These are phyloP conservation scores for Acanthisitta chloris DNA, from an alignment of 2,113 vertebrate species.

Conservation along the genomic window DNA sequence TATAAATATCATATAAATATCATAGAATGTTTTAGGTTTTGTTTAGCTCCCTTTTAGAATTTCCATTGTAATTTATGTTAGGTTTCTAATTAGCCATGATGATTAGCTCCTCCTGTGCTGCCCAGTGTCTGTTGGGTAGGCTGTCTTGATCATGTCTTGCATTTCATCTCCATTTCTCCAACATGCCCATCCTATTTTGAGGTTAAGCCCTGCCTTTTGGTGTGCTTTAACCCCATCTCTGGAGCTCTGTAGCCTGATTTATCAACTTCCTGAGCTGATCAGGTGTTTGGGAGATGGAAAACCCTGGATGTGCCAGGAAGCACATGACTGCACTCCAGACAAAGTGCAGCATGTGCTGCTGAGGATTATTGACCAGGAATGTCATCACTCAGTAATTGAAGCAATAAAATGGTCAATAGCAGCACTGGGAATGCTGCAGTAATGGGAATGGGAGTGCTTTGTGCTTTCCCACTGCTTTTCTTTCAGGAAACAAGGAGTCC, in stretches of 20 bases:
- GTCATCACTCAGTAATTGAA: neutral
- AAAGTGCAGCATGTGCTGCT: neutral
- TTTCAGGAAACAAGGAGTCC: neutral
- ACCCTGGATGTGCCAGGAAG: rapidly evolving
- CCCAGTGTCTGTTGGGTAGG: neutral
- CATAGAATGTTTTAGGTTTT: neutral
- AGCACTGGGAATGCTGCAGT: neutral
- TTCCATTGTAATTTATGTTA: neutral
- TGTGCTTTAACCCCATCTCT: neutral
- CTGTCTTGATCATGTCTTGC: neutral
- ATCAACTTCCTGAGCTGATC: rapidly evolving
- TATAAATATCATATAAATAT: too few species aligned
- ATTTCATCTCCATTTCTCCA: neutral
- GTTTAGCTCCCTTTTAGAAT: neutral
- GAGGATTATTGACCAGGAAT: neutral
- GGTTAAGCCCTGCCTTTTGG: neutral
- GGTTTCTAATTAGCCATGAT: neutral
- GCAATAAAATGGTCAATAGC: neutral
- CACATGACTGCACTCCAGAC: neutral
- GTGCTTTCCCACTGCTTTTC: neutral
- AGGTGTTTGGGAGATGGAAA: neutral
- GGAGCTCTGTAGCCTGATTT: neutral
- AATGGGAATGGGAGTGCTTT: neutral
- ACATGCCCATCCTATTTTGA: neutral
- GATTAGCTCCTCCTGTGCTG: neutral